A percentile compares a stretch with the other conserved stretches of the same genome.
These are phyloP conservation scores for Caenorhabditis remanei DNA, from an alignment of 1,140 invertebrate genomes.

Conservation along the genomic window DNA sequence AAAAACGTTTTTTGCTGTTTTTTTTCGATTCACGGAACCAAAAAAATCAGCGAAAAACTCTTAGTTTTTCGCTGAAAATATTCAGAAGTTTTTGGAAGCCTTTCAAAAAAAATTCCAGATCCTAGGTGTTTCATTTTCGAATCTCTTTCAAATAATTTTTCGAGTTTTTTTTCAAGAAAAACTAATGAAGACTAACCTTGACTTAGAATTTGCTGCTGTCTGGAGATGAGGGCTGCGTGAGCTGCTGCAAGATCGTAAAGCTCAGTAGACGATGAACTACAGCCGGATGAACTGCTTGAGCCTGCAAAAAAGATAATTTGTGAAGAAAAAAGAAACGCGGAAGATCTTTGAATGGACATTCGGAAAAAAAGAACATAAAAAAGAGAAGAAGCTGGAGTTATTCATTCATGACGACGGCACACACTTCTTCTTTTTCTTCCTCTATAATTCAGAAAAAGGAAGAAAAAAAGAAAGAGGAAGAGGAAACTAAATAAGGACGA, in stretches of 20 bases:
- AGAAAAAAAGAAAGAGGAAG: neutral
- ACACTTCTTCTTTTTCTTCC: slow-evolving; percentile 6
- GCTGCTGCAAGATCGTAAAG: slow-evolving; percentile 55
- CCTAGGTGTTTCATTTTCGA: too few relatives aligned
- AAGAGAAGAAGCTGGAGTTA: slow-evolving; percentile 16
- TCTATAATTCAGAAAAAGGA: slow-evolving; percentile 36
- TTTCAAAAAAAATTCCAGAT: neutral
- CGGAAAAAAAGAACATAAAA: neutral
- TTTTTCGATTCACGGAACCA: too few relatives aligned
- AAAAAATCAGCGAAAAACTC: too few relatives aligned
- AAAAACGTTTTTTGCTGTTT: too few relatives aligned
- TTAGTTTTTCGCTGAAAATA: too few relatives aligned
- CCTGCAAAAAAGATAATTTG: slow-evolving; percentile 54
- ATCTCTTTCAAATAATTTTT: neutral
- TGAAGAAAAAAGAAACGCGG: neutral
- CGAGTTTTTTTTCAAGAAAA: neutral
- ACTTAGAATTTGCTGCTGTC: slow-evolving; percentile 43
- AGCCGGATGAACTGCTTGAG: slow-evolving; percentile 61
- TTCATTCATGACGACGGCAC: slow-evolving; percentile 29
- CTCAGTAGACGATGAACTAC: slow-evolving; percentile 62
- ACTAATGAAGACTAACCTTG: neutral
- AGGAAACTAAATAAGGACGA: slow-evolving; percentile 2
- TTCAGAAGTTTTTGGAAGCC: neutral
- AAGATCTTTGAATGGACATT: neutral
- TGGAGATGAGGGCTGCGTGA: slow-evolving; percentile 32